A percentile compares a stretch with the other conserved stretches of the same genome.
These are phyloP conservation scores for Leuciscus idus DNA, from an alignment of 2,113 vertebrate genomes.

Conservation along the genomic window DNA sequence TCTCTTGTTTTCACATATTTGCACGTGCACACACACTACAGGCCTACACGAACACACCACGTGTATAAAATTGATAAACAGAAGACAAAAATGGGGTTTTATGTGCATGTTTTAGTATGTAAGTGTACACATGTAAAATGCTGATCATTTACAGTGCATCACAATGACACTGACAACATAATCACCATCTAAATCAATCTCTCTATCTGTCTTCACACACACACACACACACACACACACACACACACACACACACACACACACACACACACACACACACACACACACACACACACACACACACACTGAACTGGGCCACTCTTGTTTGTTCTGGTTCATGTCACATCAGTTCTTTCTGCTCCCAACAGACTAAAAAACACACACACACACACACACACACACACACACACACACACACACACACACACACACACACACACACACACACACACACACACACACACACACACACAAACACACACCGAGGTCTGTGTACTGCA, in stretches of 20 bases:
- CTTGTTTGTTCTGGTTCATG: slow-evolving; percentile 38
- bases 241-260: not conserved
- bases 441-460: not conserved
- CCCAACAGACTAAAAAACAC: slow-evolving; percentile 22
- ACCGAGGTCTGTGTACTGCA: not conserved
- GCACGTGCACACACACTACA: not conserved
- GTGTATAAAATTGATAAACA: not conserved
- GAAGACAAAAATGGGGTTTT: not conserved
- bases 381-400: too few relatives aligned
- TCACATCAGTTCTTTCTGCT: slow-evolving; percentile 30
- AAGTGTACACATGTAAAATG: not conserved
- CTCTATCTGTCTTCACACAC: not conserved
- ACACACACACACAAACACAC: not conserved
- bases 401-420: not conserved
- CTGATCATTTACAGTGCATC: not conserved
- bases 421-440: not conserved
- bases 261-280: not conserved
- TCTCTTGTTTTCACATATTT: not conserved
- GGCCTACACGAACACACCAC: not conserved
- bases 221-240: not conserved
- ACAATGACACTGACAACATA: slow-evolving; percentile 5
- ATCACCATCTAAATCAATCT: not conserved
- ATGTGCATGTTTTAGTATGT: not conserved
- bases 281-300: not conserved
- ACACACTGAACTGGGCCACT: not conserved